phyloP scores from a whole-genome alignment of 2,797 vertebrate species.

The Pseudomugil tenellus region DNA sequence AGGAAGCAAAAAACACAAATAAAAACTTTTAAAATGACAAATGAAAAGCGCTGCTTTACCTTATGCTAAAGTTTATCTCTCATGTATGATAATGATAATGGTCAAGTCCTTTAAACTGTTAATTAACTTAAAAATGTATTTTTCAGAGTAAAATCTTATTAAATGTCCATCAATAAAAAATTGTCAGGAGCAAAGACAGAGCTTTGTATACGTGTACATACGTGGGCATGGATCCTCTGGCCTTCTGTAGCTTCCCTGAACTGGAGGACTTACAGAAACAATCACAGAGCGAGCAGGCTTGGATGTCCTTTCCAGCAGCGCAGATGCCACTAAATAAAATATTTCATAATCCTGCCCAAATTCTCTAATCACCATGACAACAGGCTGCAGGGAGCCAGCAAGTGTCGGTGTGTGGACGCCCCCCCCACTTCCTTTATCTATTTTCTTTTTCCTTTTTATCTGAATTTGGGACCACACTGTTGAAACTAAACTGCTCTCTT shows the following conservation, averaged over 20 bases:
- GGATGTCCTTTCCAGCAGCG: constrained; percentile 78
- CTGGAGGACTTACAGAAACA: constrained; percentile 45
- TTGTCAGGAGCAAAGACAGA: constrained; percentile 1
- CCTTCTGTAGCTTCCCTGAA: constrained; percentile 43
- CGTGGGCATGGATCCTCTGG: constrained; percentile 21
- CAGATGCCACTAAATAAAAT: constrained; percentile 84
- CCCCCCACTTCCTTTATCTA: constrained; percentile 4
- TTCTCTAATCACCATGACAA: constrained; percentile 86
- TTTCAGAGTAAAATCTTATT: not conserved
- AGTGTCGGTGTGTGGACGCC: constrained; percentile 70
- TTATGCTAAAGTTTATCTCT: not conserved
- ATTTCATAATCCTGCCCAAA: constrained; percentile 87
- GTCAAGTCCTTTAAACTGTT: not conserved
- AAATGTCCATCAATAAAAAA: not conserved
- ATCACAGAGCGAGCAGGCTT: constrained; percentile 50
- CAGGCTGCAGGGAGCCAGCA: constrained; percentile 80
- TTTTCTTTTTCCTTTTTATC: constrained; percentile 28
- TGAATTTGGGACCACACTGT: constrained; percentile 37
- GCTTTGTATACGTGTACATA: not conserved
- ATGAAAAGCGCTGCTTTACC: not conserved
- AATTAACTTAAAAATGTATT: not conserved
- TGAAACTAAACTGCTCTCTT: constrained; percentile 14
- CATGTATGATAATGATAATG: not conserved
- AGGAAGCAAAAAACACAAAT: too few species aligned
- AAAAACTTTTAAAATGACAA: too few species aligned